Base-by-base conservation (phyloP, 1,140 invertebrate genomes). In the Tribolium castaneum region DNA sequence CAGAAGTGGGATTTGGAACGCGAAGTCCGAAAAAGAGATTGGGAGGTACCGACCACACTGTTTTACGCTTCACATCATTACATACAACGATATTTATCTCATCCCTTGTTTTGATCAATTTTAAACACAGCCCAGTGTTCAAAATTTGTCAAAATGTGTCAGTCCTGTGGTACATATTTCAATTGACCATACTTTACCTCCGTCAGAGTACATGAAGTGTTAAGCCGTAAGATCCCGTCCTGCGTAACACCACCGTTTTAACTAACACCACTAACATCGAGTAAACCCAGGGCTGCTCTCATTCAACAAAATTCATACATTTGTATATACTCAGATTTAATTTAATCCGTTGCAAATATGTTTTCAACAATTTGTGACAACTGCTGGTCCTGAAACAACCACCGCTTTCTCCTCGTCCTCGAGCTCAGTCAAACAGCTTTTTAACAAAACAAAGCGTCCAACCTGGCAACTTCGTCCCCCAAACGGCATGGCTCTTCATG, bases 1-100 rank as follows among this genome's bases (percentile, higher is more conserved):
- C 96, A 98, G 91, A 98, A 98, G 92, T 99, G 97, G 94, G 97
- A 99, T 94, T 97, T 99, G 94, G 97, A 99, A 94, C 94, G 96
- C 92, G 96, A 98, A 93, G 96, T 99, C 90, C 93, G 95, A 90
- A 97, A 96, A 92, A 97, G 96, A 93, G 97, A 98, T 91, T 96
- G 94, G 90, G 97, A 98, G 96, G 96, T 98, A 95, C 92, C 90
- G 89, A 89, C 81, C 82, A 85, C 51, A 75, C 51, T 75, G 66
- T 79, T 79, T 78, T 79, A 74, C 72, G 78, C 78, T 80, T 80
- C 78, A 80, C 73, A 76, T 79, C 78, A 80, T 45, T 74, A 77
- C 74, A 79, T 76, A 56, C 71, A 80, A 75, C 62, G 50, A 79
- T 59, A 77, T 51, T 66, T 66, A n/a, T 66, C 13, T 66, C 59